These are phyloP conservation scores for Brachionichthys hirsutus DNA, from an alignment of 2,113 vertebrate genomes.

Conservation along the genomic window DNA sequence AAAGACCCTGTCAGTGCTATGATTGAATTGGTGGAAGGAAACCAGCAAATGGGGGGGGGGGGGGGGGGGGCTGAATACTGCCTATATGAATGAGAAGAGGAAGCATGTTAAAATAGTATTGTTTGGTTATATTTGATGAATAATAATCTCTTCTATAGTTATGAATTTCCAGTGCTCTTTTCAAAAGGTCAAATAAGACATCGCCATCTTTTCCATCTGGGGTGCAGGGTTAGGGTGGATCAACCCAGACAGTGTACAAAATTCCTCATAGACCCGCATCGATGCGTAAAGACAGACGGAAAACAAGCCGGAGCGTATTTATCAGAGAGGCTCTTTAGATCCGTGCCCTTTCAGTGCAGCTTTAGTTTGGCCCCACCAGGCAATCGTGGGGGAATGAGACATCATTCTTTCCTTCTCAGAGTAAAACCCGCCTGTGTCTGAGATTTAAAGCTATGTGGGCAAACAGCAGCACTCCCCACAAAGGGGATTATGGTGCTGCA, in stretches of 20 bases:
- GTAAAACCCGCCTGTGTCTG: conserved; percentile 43
- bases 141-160: background rate
- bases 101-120: background rate
- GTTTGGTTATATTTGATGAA: conserved; percentile 1
- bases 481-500: conserved; percentile 64
- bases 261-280: conserved; percentile 44
- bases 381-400: conserved; percentile 67
- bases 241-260: conserved; percentile 42
- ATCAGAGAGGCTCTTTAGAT: conserved; percentile 60
- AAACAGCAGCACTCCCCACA: conserved; percentile 44
- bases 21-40: no score
- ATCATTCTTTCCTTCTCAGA: conserved; percentile 58
- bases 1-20: no score
- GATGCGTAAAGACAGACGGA: conserved; percentile 59
- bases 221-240: conserved; percentile 47
- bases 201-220: conserved; percentile 13
- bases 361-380: conserved; percentile 63
- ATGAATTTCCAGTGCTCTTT: conserved; percentile 14
- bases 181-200: conserved; percentile 24
- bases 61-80: background rate
- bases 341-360: conserved; percentile 69
- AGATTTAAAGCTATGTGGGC: conserved; percentile 63
- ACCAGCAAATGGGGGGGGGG: no score
- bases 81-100: background rate
- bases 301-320: conserved; percentile 59